Percentiles rank a stretch among this genome's conserved stretches.
Conservation (phyloP, 2,888 invertebrate species). For the Iselma pallidipennis region DNA sequence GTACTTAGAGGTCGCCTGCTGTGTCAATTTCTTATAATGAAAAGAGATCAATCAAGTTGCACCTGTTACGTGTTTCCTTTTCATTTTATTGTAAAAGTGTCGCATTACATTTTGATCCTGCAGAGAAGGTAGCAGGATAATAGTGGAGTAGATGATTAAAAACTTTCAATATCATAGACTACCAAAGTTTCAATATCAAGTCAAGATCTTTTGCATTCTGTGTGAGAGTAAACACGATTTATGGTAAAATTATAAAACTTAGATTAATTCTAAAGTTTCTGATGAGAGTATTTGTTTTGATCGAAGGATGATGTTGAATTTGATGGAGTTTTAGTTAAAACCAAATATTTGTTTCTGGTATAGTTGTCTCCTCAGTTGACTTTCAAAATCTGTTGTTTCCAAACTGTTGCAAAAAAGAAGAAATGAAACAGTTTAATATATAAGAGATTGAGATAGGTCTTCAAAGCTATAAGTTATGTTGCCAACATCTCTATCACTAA, state of each 20-base stretch:
- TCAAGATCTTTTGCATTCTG: background rate
- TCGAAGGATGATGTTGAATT: background rate
- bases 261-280: constrained; percentile 12
- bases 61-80: background rate
- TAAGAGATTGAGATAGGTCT: background rate
- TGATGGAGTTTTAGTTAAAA: background rate
- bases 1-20: background rate
- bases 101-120: background rate
- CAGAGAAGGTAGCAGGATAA: background rate
- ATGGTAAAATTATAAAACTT: constrained; percentile 22
- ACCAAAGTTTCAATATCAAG: background rate
- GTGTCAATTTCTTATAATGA: background rate
- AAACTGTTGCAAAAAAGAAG: too few species aligned
- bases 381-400: background rate
- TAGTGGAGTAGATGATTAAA: background rate
- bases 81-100: background rate
- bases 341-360: background rate
- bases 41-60: background rate
- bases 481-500: too few species aligned
- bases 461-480: too few species aligned
- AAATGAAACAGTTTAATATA: too few species aligned
- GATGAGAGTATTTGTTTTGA: background rate
- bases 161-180: background rate
- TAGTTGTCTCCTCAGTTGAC: background rate
- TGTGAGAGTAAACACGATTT: constrained; percentile 10